Conservation (phyloP, 1,140 invertebrate genomes). For the Halictus rubicundus region DNA sequence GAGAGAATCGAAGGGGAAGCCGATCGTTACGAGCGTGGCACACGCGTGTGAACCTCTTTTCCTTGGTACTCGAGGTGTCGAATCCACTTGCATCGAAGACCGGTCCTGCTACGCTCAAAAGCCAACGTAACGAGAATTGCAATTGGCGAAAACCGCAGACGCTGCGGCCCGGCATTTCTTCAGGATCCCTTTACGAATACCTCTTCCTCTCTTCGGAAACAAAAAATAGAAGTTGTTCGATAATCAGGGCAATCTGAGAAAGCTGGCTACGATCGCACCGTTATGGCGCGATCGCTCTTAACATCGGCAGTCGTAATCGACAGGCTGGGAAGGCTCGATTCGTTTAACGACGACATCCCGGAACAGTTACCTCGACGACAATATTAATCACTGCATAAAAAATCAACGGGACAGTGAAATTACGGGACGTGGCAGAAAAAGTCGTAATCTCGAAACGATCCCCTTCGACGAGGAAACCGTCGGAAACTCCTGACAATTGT, state of each 20-base stretch:
- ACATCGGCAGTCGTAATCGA: too few species aligned
- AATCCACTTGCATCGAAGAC: background rate
- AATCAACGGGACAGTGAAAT: too few species aligned
- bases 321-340: too few species aligned
- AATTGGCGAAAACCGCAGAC: background rate
- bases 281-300: too few species aligned
- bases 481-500: background rate
- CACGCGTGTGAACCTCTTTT: background rate
- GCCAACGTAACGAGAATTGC: background rate
- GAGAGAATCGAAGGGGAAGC: background rate
- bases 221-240: too few species aligned
- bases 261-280: too few species aligned
- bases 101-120: background rate
- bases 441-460: too few species aligned
- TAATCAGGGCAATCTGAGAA: too few species aligned
- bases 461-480: background rate
- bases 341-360: background rate
- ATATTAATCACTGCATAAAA: too few species aligned
- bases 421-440: too few species aligned
- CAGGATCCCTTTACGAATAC: background rate
- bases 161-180: background rate
- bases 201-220: too few species aligned
- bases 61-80: background rate
- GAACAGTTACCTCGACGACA: background rate
- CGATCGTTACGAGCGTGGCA: background rate